These are phyloP conservation scores for Apteryx owenii DNA, from an alignment of 2,113 vertebrate species.

Conservation along the genomic window DNA sequence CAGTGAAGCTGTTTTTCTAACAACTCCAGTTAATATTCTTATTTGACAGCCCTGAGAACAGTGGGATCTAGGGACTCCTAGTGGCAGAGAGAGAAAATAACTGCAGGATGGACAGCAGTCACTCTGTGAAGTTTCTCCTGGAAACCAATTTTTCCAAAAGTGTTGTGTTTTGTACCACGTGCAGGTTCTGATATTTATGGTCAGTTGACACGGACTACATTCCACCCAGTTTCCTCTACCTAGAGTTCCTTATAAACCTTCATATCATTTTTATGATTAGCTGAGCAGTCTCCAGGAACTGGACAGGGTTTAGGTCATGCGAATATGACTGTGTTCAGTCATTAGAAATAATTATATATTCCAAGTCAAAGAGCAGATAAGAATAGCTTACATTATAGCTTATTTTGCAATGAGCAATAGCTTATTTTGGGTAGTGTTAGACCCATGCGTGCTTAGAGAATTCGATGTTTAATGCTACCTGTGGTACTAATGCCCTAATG, in stretches of 20 bases:
- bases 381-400: neutral
- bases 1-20: neutral
- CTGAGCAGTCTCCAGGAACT: neutral
- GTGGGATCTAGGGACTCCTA: slow-evolving; percentile 47
- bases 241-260: neutral
- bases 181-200: neutral
- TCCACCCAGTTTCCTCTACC: neutral
- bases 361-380: neutral
- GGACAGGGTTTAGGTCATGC: neutral
- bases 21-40: too few relatives aligned
- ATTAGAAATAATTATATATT: neutral
- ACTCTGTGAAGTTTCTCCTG: neutral
- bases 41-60: neutral
- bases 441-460: neutral
- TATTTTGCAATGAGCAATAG: neutral
- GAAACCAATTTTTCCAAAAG: neutral
- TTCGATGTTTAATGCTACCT: neutral
- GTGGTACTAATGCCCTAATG: neutral
- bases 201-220: neutral
- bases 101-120: neutral
- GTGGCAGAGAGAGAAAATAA: neutral
- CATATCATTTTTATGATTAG: neutral
- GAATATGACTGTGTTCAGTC: neutral
- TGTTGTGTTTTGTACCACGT: neutral
- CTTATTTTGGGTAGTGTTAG: neutral